Evolutionary conservation across 1,140 invertebrate genomes (phyloP).

Genomic region (Sarcophaga peregrina): DNA sequence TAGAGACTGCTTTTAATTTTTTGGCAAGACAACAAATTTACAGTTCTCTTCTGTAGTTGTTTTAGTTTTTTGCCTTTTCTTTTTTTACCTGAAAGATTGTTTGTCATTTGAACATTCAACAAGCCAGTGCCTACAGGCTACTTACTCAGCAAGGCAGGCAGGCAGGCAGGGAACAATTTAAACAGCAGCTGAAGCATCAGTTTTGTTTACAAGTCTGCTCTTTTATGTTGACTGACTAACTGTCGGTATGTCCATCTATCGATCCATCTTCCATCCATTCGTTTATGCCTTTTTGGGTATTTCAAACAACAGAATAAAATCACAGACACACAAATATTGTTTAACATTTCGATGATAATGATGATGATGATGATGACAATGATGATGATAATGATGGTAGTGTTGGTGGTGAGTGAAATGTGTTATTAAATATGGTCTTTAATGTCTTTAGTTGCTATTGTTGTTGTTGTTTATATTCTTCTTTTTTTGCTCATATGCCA

Average conservation of each 20-base stretch:
- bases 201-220: background rate
- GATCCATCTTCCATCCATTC: background rate
- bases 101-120: background rate
- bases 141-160: background rate
- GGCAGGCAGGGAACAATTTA: background rate
- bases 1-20: constrained; percentile 5
- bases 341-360: background rate
- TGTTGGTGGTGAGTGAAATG: constrained; percentile 1
- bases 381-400: background rate
- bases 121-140: background rate
- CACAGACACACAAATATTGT: background rate
- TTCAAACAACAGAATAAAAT: background rate
- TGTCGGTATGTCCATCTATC: background rate
- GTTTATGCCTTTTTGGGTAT: background rate
- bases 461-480: background rate
- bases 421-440: constrained; percentile 24
- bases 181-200: too few species aligned
- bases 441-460: background rate
- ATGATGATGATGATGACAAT: background rate
- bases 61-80: background rate
- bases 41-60: background rate
- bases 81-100: background rate
- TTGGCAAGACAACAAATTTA: constrained; percentile 10
- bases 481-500: background rate
- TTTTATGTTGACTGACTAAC: background rate